phyloP scores from a whole-genome alignment of 2,888 invertebrate genomes.

The Orchesella flavescens region DNA sequence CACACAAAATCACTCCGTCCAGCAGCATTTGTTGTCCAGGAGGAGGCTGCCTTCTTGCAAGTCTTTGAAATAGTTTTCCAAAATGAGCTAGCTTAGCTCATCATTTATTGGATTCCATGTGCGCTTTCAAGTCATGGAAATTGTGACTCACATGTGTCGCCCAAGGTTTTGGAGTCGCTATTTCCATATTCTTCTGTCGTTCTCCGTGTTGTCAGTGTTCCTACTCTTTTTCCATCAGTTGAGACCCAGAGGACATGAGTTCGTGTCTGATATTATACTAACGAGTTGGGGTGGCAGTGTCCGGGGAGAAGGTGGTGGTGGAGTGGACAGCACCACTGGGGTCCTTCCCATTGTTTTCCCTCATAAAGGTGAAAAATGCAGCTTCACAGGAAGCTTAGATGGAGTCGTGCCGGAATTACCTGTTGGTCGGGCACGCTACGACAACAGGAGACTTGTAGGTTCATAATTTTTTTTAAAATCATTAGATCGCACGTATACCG shows the following conservation, averaged over 20 bases:
- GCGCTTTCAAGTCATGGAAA: not conserved
- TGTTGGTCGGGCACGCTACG: conserved; percentile 57
- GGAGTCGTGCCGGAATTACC: conserved; percentile 45
- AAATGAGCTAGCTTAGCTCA: no score
- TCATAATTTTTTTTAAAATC: no score
- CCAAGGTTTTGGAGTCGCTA: conserved; percentile 46
- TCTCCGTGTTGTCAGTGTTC: conserved; percentile 39
- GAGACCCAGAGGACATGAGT: conserved; percentile 35
- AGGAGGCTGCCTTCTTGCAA: no score
- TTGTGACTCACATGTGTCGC: not conserved
- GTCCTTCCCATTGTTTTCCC: conserved; percentile 33
- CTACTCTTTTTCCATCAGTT: conserved; percentile 50
- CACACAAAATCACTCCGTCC: no score
- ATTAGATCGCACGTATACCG: no score
- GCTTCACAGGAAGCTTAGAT: not conserved
- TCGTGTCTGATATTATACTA: not conserved
- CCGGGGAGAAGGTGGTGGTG: not conserved
- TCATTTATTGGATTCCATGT: no score
- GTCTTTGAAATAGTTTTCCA: no score
- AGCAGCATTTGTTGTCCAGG: no score
- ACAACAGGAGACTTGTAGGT: conserved; percentile 63
- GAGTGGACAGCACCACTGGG: conserved; percentile 25
- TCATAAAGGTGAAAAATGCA: conserved; percentile 35
- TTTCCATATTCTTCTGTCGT: conserved; percentile 36
- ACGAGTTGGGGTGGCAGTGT: not conserved